Evolutionary conservation across 1,140 invertebrate genomes (phyloP).

Genomic region (Lethrus apterus): DNA sequence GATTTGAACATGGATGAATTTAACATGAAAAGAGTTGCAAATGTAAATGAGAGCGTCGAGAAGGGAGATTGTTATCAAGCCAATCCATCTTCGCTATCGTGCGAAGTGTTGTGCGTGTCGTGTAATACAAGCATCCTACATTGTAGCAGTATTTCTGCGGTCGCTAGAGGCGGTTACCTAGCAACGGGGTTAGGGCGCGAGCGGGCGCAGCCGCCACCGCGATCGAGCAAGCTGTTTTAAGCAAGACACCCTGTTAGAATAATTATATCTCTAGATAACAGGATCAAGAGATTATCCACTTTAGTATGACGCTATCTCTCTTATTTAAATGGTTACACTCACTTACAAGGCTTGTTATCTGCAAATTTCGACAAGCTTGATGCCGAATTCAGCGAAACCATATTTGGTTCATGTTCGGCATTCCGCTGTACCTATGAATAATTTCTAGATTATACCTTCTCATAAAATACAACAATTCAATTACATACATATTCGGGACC

Average conservation of each 20-base stretch:
- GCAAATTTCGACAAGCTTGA: conserved; percentile 9
- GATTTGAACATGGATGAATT: conserved; percentile 16
- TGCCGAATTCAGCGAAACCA: background rate
- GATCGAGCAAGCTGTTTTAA: conserved; percentile 42
- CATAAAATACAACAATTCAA: no score
- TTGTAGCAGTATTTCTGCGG: conserved; percentile 41
- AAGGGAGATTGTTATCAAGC: conserved; percentile 38
- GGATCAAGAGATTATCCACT: conserved; percentile 43
- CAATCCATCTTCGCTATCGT: conserved; percentile 40
- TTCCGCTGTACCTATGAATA: conserved; percentile 13
- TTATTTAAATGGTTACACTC: conserved; percentile 38
- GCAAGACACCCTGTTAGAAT: conserved; percentile 43
- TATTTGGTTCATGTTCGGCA: conserved; percentile 1
- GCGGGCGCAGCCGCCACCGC: conserved; percentile 24
- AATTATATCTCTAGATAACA: conserved; percentile 42
- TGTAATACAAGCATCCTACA: conserved; percentile 42
- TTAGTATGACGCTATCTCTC: conserved; percentile 38
- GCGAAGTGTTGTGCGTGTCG: conserved; percentile 38
- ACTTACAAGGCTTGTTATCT: conserved; percentile 29
- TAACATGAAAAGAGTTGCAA: conserved; percentile 16
- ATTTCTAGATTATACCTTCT: conserved; percentile 11
- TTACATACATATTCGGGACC: no score
- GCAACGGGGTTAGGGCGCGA: conserved; percentile 28
- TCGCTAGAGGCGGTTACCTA: conserved; percentile 37
- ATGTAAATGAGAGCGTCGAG: conserved; percentile 18